A percentile compares a stretch with the other conserved stretches of the same genome.
phyloP scores from a whole-genome alignment of 2,113 vertebrate genomes.

The Cisticola juncidis region DNA sequence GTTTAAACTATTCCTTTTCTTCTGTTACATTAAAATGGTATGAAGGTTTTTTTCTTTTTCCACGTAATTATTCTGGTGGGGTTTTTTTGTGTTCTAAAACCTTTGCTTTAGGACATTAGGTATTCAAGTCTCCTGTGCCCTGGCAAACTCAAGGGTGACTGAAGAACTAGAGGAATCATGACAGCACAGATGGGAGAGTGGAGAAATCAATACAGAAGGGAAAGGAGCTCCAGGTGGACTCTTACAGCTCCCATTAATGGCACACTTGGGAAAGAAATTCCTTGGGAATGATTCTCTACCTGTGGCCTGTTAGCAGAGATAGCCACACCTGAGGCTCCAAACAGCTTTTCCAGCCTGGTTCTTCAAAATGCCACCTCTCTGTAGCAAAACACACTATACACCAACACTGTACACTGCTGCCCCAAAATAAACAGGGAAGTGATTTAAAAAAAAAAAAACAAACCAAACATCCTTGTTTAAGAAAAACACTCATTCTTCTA shows the following conservation, averaged over 20 bases:
- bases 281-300: background rate
- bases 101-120: background rate
- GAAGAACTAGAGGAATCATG: background rate
- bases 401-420: background rate
- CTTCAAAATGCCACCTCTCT: background rate
- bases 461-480: background rate
- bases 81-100: background rate
- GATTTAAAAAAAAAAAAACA: background rate
- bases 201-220: background rate
- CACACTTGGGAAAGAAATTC: background rate
- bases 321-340: background rate
- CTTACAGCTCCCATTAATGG: background rate
- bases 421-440: background rate
- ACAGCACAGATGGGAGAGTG: background rate
- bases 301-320: background rate
- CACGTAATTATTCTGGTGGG: background rate
- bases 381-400: background rate
- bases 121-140: constrained; percentile 2
- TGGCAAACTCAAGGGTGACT: background rate
- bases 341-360: background rate
- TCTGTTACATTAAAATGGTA: background rate
- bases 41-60: background rate
- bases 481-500: constrained; percentile 1
- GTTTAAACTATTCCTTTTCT: background rate
- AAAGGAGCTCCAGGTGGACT: background rate